A percentile compares a stretch with the other conserved stretches of the same genome.
phyloP scores from a whole-genome alignment of 2,888 invertebrate genomes.

The Lamellibrachia satsuma region DNA sequence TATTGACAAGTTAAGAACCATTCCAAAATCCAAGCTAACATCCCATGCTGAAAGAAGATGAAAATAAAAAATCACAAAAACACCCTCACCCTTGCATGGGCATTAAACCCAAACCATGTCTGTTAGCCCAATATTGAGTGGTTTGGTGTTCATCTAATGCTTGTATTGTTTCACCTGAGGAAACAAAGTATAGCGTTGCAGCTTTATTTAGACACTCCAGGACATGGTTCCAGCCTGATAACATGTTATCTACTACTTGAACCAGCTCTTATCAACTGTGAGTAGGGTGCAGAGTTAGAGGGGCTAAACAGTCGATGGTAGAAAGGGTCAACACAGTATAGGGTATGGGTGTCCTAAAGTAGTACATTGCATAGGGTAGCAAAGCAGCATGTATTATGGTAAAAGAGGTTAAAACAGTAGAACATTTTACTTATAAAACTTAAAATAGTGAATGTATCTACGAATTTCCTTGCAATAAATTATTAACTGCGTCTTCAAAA shows the following conservation, averaged over 20 bases:
- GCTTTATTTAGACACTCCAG: background rate
- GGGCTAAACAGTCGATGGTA: background rate
- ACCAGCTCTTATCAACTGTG: background rate
- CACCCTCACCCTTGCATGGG: background rate
- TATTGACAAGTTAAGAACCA: background rate
- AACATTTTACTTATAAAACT: background rate
- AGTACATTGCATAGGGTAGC: too few species aligned
- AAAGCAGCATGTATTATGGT: background rate
- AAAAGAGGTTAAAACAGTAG: background rate
- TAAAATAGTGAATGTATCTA: background rate
- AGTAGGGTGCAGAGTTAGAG: background rate
- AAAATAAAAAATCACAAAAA: background rate
- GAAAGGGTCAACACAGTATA: too few species aligned
- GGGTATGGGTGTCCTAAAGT: too few species aligned
- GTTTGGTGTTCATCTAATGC: background rate
- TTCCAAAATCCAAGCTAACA: background rate
- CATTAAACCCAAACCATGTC: background rate
- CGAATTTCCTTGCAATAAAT: background rate
- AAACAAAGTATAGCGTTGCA: background rate
- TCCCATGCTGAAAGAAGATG: background rate
- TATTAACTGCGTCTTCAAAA: background rate
- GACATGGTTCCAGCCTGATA: background rate
- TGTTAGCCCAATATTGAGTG: background rate
- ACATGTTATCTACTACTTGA: constrained; percentile 4
- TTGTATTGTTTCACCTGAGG: background rate